Evolutionary conservation across 2,888 invertebrate genomes (phyloP).

Genomic region (Bruchidius siliquastri): DNA sequence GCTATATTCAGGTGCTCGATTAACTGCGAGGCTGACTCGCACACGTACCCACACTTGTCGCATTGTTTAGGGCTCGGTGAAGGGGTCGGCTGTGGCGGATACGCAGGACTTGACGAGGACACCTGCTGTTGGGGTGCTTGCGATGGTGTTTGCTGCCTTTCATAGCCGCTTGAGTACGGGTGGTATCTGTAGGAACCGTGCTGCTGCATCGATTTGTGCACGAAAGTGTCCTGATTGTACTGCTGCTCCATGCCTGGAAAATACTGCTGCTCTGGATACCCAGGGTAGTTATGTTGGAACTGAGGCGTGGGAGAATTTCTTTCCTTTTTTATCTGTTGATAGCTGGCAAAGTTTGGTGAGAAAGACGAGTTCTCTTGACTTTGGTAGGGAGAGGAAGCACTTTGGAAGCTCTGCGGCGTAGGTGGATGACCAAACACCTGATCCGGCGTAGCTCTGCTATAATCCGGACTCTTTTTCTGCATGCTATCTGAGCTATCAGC

Average conservation of each 20-base stretch:
- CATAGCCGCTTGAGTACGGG: slow-evolving; percentile 42
- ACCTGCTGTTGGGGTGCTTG: slow-evolving; percentile 30
- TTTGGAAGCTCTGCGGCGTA: slow-evolving; percentile 62
- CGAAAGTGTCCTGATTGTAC: slow-evolving; percentile 39
- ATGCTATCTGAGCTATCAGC: slow-evolving; percentile 72
- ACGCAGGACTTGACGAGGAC: slow-evolving; percentile 48
- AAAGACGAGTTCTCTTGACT: slow-evolving; percentile 54
- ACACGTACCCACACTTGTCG: slow-evolving; percentile 79
- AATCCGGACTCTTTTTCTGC: slow-evolving; percentile 59
- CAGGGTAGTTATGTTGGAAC: slow-evolving; percentile 30
- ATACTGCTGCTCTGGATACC: slow-evolving; percentile 34
- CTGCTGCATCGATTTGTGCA: slow-evolving; percentile 35
- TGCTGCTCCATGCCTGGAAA: slow-evolving; percentile 39
- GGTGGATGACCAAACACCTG: slow-evolving; percentile 60
- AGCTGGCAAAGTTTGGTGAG: slow-evolving; percentile 48
- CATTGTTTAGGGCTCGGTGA: slow-evolving; percentile 72
- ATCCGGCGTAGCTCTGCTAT: slow-evolving; percentile 55
- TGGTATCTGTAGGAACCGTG: slow-evolving; percentile 42
- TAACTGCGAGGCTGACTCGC: slow-evolving; percentile 68
- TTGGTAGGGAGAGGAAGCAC: slow-evolving; percentile 63
- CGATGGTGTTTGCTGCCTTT: slow-evolving; percentile 34
- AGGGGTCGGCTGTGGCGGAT: slow-evolving; percentile 64
- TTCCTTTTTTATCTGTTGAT: slow-evolving; percentile 43
- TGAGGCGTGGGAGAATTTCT: slow-evolving; percentile 46
- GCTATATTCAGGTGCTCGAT: slow-evolving; percentile 70